These are phyloP conservation scores for Parascotia fuliginaria DNA, from an alignment of 2,888 invertebrate genomes.

Conservation along the genomic window DNA sequence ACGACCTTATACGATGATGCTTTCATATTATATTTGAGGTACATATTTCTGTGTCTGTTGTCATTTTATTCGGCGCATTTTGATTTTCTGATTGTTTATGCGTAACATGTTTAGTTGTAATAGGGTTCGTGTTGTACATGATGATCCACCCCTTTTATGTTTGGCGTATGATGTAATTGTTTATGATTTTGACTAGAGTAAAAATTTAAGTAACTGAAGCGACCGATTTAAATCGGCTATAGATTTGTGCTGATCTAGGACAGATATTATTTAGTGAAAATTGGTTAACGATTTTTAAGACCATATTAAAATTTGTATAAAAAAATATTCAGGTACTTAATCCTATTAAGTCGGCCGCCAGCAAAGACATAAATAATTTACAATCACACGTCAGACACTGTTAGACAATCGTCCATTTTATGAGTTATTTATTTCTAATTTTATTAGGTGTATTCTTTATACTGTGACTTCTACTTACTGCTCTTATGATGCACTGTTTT, in stretches of 20 bases:
- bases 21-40: constrained; percentile 23
- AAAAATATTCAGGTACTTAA: no score
- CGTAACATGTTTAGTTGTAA: constrained; percentile 27
- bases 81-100: constrained; percentile 19
- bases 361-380: background rate
- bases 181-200: background rate
- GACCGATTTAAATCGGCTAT: background rate
- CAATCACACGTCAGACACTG: constrained; percentile 21
- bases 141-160: constrained; percentile 2
- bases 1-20: constrained; percentile 23
- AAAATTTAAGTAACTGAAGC: background rate
- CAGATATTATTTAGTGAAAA: no score
- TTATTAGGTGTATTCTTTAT: constrained; percentile 26
- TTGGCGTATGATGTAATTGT: constrained; percentile 27
- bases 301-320: no score
- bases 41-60: constrained; percentile 24
- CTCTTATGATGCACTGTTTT: constrained; percentile 37
- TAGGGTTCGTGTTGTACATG: constrained; percentile 11
- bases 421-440: constrained; percentile 20
- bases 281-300: no score
- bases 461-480: constrained; percentile 30
- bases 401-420: constrained; percentile 12
- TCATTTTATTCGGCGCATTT: constrained; percentile 10
- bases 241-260: background rate
- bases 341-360: background rate